Evolutionary conservation across 2,888 invertebrate genomes (phyloP).

Genomic region (Mesochorus sp.): DNA sequence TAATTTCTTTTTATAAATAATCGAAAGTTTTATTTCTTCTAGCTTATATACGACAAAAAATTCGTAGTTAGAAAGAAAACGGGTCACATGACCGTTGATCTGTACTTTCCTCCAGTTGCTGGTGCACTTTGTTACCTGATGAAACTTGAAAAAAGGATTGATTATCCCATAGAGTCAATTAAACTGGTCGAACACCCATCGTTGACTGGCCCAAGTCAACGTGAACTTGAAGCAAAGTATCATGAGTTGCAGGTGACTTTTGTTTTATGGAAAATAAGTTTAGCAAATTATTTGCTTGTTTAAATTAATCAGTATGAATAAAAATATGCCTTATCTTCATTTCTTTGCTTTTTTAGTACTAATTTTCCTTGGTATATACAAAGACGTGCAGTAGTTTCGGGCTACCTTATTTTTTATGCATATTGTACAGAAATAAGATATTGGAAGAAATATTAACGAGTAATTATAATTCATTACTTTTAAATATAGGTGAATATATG

Average conservation of each 20-base stretch:
- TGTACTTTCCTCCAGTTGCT: constrained; percentile 89
- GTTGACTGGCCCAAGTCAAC: constrained; percentile 68
- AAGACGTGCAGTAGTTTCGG: no score
- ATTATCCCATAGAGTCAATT: constrained; percentile 85
- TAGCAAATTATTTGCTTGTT: neutral
- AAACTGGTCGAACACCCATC: constrained; percentile 87
- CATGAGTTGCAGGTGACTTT: constrained; percentile 71
- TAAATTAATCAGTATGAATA: neutral
- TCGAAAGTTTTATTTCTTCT: neutral
- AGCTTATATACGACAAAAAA: constrained; percentile 72
- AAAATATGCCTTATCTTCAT: neutral
- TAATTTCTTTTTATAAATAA: neutral
- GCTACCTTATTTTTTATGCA: no score
- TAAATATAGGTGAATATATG: no score
- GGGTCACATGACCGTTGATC: constrained; percentile 83
- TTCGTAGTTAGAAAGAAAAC: constrained; percentile 56
- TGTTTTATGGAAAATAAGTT: constrained; percentile 1
- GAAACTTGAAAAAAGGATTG: constrained; percentile 86
- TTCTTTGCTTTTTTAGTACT: no score
- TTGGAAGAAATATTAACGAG: no score
- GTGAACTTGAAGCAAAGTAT: constrained; percentile 68
- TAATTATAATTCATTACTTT: no score
- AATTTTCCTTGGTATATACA: no score
- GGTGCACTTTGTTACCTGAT: constrained; percentile 89
- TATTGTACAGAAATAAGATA: no score